Base-by-base conservation (phyloP, 2,113 vertebrate species). In the Forbesichthys papilliferus region DNA sequence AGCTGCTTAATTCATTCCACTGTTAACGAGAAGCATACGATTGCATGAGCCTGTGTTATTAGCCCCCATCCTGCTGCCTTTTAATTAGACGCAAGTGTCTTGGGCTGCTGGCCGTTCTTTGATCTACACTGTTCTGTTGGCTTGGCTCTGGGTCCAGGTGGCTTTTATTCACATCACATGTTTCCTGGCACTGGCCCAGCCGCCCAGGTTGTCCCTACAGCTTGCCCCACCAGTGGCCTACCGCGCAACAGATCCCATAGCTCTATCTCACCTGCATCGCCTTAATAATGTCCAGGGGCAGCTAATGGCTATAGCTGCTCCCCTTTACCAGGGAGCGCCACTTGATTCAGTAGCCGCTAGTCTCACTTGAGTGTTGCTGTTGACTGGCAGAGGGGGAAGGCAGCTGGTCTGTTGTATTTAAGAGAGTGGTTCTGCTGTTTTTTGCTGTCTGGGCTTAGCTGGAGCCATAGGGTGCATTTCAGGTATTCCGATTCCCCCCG, bases 241-340 rank as follows among this genome's bases (percentile, higher is more conserved):
- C 75, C 67, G 57, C 72, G 55, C 73, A 54, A 60, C 53, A 79
- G 66, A 56, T 62, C 68, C 18, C 66, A 57, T 42, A 78, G 27
- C 27, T 27, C 27, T 73, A 60, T 42, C 55, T 71, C 79, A 58
- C 16, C 56, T 77, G 65, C 55, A 58, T 55, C 58, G 57, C 57
- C 57, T 75, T 64, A 81, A 89, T 86, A 65, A 82, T 84, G 86
- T 75, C 80, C 65, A 66, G n/a, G 27, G 64, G 59, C 62, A 36
- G 7, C 36, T 77, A 76, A 81, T 69, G 58, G 56, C 68, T 51
- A 63, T 5, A 69, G 61, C 68, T 60, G 46, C 64, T 69, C 42
- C 61, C 9, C 69, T 73, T 62, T 61, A 69, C 18, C 61, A 27
- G 18, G 66, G 55, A 71, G 64, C 52, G 68, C 51, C 53, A 8